Percentiles rank a stretch among this genome's conserved stretches.
Evolutionary conservation across 2,113 vertebrate species (phyloP).

Genomic region (Bufo bufo): DNA sequence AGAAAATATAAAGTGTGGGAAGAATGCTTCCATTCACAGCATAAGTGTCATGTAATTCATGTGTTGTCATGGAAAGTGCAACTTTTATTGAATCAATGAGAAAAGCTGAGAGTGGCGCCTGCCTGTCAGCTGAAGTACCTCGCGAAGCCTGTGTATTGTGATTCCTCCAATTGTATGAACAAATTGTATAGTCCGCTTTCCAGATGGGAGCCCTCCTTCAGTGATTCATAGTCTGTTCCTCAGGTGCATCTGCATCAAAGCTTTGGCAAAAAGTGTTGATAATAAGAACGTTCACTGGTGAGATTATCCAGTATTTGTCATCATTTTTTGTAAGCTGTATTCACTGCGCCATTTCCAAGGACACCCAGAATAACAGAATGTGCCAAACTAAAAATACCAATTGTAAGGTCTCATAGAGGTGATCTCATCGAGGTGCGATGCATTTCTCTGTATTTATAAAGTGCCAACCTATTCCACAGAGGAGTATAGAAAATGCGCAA

Average conservation of each 20-base stretch:
- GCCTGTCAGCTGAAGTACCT: constrained; percentile 55
- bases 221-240: constrained; percentile 43
- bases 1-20: constrained; percentile 45
- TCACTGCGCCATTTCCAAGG: constrained; percentile 24
- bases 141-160: constrained; percentile 46
- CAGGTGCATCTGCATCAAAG: constrained; percentile 53
- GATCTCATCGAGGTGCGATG: not conserved
- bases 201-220: constrained; percentile 57
- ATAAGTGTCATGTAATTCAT: constrained; percentile 55
- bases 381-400: not conserved
- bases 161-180: constrained; percentile 53
- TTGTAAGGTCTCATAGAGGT: not conserved
- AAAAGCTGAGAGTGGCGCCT: constrained; percentile 39
- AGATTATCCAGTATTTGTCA: constrained; percentile 35
- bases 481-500: not conserved
- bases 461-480: not conserved
- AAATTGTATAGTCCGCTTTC: constrained; percentile 55
- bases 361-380: constrained; percentile 26
- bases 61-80: constrained; percentile 56
- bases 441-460: not conserved
- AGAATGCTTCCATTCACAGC: constrained; percentile 37
- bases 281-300: constrained; percentile 39
- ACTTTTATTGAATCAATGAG: constrained; percentile 52
- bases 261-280: constrained; percentile 47
- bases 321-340: constrained; percentile 32